Percentiles rank a stretch among this genome's conserved stretches.
Evolutionary conservation across 2,888 invertebrate species (phyloP).

Genomic region (Crossocerus cetratus): DNA sequence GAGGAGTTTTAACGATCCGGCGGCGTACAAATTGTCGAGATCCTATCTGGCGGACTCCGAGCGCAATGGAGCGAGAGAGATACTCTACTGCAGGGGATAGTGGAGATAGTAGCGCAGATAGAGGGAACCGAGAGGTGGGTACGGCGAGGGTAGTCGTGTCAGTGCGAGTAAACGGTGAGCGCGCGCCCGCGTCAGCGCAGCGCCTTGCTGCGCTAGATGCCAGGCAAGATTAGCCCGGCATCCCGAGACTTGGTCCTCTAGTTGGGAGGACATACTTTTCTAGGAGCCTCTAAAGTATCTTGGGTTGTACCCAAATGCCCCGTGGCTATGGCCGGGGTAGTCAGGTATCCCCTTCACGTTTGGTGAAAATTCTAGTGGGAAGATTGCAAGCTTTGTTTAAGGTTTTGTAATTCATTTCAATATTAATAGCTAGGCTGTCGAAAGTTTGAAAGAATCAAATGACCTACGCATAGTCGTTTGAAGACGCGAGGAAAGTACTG

Average conservation of each 20-base stretch:
- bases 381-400: too few species aligned
- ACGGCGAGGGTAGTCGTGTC: slow-evolving; percentile 28
- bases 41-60: slow-evolving; percentile 63
- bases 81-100: slow-evolving; percentile 6
- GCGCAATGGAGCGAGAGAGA: slow-evolving; percentile 22
- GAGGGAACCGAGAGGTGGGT: slow-evolving; percentile 36
- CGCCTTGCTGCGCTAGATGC: slow-evolving; percentile 53
- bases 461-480: too few species aligned
- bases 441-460: too few species aligned
- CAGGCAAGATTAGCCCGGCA: slow-evolving; percentile 70
- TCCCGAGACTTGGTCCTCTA: slow-evolving; percentile 19
- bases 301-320: too few species aligned
- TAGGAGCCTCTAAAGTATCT: too few species aligned
- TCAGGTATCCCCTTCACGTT: too few species aligned
- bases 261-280: too few species aligned
- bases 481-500: too few species aligned
- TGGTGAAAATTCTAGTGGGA: too few species aligned
- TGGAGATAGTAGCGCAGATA: slow-evolving; percentile 16
- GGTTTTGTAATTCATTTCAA: too few species aligned
- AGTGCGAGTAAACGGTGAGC: slow-evolving; percentile 46
- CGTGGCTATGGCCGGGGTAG: too few species aligned
- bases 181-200: background rate
- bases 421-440: too few species aligned
- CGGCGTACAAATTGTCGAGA: slow-evolving; percentile 73
- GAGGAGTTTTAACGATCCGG: slow-evolving; percentile 70